Evolutionary conservation across 2,797 vertebrate species (phyloP).

Genomic region (Peromyscus aztecus): DNA sequence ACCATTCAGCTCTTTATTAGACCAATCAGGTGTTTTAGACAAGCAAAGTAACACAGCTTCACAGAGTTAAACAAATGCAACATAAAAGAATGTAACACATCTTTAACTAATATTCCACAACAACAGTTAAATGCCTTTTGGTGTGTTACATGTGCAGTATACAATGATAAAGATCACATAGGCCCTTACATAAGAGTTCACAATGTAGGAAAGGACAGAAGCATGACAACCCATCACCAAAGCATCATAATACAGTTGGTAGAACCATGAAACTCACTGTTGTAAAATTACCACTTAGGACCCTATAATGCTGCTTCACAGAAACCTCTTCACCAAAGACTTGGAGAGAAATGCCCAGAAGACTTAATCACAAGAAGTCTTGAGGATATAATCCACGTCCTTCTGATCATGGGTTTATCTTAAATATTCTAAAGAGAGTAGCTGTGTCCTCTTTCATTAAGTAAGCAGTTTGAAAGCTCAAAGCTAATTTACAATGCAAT

Average conservation of each 20-base stretch:
- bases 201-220: neutral
- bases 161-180: neutral
- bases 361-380: neutral
- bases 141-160: neutral
- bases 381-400: neutral
- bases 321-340: neutral
- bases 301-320: neutral
- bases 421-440: slow-evolving; percentile 43
- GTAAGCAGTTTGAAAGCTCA: slow-evolving; percentile 51
- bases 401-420: slow-evolving; percentile 34
- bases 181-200: neutral
- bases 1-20: neutral
- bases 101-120: neutral
- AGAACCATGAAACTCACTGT: neutral
- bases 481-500: slow-evolving; percentile 1
- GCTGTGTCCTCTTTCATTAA: neutral
- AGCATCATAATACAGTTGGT: neutral
- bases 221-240: neutral
- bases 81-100: neutral
- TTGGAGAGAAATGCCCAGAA: neutral
- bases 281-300: neutral
- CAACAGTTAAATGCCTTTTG: neutral
- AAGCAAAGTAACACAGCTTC: neutral
- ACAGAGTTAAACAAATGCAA: neutral
- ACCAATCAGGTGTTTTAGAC: neutral